Conservation (phyloP, 2,797 vertebrate genomes). For the Peromyscus eremicus region DNA sequence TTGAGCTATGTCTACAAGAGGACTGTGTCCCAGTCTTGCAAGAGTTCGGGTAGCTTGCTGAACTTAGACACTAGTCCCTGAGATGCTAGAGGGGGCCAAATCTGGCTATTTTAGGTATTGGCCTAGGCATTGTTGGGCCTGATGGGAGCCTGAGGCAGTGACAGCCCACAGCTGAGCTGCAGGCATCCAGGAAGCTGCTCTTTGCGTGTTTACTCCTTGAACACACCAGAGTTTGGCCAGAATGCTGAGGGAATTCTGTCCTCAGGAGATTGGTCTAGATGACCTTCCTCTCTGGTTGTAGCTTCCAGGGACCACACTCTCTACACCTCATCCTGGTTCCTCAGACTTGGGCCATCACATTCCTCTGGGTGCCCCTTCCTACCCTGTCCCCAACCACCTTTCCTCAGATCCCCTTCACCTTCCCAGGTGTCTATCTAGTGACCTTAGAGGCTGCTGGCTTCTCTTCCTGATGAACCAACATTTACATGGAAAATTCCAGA, state of each 20-base stretch:
- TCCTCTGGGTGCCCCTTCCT: not conserved
- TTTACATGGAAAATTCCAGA: conserved; percentile 49
- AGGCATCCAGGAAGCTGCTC: no score
- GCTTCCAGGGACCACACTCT: not conserved
- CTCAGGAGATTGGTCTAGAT: not conserved
- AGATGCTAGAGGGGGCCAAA: not conserved
- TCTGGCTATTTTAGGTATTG: not conserved
- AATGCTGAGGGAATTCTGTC: not conserved
- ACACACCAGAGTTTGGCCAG: not conserved
- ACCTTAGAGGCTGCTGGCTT: not conserved
- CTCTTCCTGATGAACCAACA: not conserved
- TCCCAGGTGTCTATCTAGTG: not conserved
- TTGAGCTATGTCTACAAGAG: not conserved
- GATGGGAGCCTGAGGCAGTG: not conserved
- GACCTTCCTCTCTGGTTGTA: not conserved
- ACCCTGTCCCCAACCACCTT: not conserved
- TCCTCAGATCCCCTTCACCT: not conserved
- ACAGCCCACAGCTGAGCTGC: not conserved
- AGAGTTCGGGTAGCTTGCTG: not conserved
- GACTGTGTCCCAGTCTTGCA: no score
- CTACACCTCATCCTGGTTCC: no score
- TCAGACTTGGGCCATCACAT: not conserved
- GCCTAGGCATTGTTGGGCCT: not conserved
- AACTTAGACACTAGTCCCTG: not conserved
- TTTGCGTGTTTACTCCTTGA: not conserved